Evolutionary conservation across 2,797 vertebrate species (phyloP).

Genomic region (Micromesistius poutassou): DNA sequence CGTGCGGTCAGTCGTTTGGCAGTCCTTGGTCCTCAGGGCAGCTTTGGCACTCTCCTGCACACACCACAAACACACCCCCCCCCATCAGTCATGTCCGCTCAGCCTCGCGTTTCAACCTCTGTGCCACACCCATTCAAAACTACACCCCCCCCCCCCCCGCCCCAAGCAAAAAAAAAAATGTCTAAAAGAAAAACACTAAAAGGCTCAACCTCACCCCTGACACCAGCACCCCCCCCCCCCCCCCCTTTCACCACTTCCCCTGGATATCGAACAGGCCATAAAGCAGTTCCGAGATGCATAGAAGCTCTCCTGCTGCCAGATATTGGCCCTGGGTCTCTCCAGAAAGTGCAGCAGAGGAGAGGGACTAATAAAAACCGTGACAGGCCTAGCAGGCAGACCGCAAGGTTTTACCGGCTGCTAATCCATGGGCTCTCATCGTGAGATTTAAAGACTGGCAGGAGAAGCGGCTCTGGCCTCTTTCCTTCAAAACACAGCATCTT

Average conservation of each 20-base stretch:
- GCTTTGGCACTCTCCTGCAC: slow-evolving; percentile 85
- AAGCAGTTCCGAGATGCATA: slow-evolving; percentile 44
- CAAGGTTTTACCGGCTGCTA: slow-evolving; percentile 56
- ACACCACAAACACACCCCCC: slow-evolving; percentile 47
- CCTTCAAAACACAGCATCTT: background rate
- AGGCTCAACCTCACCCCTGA: background rate
- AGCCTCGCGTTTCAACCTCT: background rate
- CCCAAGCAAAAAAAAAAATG: slow-evolving; percentile 7
- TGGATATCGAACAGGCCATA: slow-evolving; percentile 45
- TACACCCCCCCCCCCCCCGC: background rate
- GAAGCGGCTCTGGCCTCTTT: background rate
- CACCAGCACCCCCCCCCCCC: background rate
- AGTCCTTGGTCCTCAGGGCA: slow-evolving; percentile 80
- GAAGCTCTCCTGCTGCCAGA: slow-evolving; percentile 47
- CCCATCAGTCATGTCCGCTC: slow-evolving; percentile 34
- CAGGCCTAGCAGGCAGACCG: slow-evolving; percentile 38
- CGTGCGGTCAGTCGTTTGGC: slow-evolving; percentile 87
- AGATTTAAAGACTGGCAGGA: slow-evolving; percentile 54
- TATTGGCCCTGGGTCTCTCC: slow-evolving; percentile 33
- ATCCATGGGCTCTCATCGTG: slow-evolving; percentile 58
- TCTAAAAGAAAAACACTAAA: background rate
- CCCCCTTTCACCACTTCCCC: background rate
- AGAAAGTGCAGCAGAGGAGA: slow-evolving; percentile 49
- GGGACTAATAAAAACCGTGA: slow-evolving; percentile 60
- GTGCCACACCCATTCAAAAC: background rate